phyloP scores from a whole-genome alignment of 2,888 invertebrate species.

The Myopa tessellatipennis region DNA sequence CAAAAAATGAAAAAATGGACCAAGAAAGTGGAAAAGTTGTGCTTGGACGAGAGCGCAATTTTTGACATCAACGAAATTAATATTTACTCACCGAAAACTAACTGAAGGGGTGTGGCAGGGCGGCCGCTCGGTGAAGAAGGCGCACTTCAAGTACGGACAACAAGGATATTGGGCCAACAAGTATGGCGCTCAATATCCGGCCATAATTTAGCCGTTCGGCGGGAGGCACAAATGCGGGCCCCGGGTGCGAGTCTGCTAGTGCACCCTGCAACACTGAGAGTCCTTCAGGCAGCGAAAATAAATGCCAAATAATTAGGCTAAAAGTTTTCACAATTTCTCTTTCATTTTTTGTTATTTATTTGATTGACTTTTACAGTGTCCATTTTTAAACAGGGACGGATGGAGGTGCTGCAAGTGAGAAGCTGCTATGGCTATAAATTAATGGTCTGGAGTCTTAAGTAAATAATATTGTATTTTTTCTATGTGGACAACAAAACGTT shows the following conservation, averaged over 20 bases:
- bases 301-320: conserved; percentile 26
- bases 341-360: neutral
- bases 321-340: neutral
- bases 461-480: no score
- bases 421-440: conserved; percentile 50
- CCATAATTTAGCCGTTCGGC: conserved; percentile 7
- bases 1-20: conserved; percentile 1
- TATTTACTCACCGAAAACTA: conserved; percentile 35
- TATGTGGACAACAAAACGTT: no score
- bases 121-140: neutral
- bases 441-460: no score
- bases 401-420: conserved; percentile 56
- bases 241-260: no score
- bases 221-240: no score
- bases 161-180: neutral
- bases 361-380: neutral
- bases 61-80: conserved; percentile 39
- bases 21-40: neutral
- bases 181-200: conserved; percentile 12
- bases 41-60: conserved; percentile 19
- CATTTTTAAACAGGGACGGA: neutral
- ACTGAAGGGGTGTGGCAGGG: conserved; percentile 13
- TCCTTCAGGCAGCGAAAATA: conserved; percentile 4
- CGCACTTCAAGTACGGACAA: neutral
- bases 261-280: neutral